Evolutionary conservation across 2,797 vertebrate genomes (phyloP), one percentile per base, ranked within the genome.

Genomic region (Buphagus erythrorhynchus): DNA sequence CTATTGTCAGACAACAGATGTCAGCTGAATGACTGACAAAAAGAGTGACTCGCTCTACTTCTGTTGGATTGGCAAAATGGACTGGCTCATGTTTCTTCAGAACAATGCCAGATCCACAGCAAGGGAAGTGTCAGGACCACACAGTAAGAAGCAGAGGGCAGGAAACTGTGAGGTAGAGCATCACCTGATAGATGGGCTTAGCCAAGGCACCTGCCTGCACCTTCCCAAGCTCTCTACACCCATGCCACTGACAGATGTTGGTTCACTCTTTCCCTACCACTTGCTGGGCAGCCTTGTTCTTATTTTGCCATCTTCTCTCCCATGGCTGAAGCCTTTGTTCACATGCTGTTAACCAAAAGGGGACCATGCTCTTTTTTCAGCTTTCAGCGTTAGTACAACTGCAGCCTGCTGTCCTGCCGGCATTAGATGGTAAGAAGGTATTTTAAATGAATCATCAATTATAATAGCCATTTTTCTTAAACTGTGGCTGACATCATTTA

Each of bases 401-500:
- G 74, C 84, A 82, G 73, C 74, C 71, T 45, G 65, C 63, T 84
- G 52, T 72, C 51, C 69, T 43, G 61, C 36, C 1, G 21, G 68
- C 46, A n/a, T 67, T 59, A 46, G 72, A 75, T 6, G n/a, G 61
- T 25, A 91, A 74, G 85, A 93, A 92, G 57, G 68, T 57, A 89
- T 82, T 91, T 92, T 19, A 52, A 78, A 92, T 93, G 84, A 93
- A 79, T 96, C 88, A 92, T 74, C 16, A 1, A 31, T 65, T 92
- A 65, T 71, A 96, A 91, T 10, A 79, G 80, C 36, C 42, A 57
- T 78, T 92, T 87, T 87, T 92, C 74, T 85, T 87, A 76, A 93
- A 82, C 35, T 77, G 91, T 36, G 59, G 54, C 63, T 95, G 77
- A 93, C 86, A 93, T 96, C 22, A 93, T 57, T 94, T 89, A 88